Conservation (phyloP, 2,888 invertebrate species). For the Drosophila antonietae region DNA sequence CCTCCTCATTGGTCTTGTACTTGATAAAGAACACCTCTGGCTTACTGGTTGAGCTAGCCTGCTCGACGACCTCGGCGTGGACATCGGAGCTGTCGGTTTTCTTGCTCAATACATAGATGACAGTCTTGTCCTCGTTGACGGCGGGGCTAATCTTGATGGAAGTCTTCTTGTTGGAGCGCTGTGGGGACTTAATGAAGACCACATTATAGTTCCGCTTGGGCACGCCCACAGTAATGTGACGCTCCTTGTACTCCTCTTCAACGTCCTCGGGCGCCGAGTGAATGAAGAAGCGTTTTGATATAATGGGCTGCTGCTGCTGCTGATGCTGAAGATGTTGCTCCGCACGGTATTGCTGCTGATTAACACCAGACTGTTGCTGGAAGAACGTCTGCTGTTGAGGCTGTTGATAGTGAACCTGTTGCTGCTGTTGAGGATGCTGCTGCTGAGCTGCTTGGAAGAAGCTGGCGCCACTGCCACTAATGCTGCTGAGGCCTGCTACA, state of each 20-base stretch:
- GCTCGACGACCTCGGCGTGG: conserved; percentile 82
- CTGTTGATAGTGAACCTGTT: conserved; percentile 34
- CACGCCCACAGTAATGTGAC: conserved; percentile 82
- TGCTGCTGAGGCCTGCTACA: conserved; percentile 48
- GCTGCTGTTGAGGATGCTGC: conserved; percentile 41
- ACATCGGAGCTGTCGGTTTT: conserved; percentile 82
- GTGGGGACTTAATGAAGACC: conserved; percentile 84
- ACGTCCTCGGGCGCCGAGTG: conserved; percentile 84
- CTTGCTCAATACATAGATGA: conserved; percentile 84
- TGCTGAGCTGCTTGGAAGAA: conserved; percentile 55
- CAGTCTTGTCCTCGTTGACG: conserved; percentile 84
- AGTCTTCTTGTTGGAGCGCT: conserved; percentile 77
- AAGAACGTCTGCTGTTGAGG: conserved; percentile 54
- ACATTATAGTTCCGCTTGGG: conserved; percentile 84
- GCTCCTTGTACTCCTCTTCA: conserved; percentile 81
- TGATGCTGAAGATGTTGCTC: conserved; percentile 66
- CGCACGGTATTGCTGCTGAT: conserved; percentile 52
- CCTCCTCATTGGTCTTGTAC: conserved; percentile 84
- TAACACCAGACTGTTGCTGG: conserved; percentile 48
- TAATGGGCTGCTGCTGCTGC: conserved; percentile 66
- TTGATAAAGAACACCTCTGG: conserved; percentile 85
- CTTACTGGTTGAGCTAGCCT: conserved; percentile 81
- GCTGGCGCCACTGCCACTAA: conserved; percentile 45
- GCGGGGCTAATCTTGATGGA: conserved; percentile 82
- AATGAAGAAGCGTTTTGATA: conserved; percentile 84